Conservation (phyloP, 2,797 vertebrate genomes). For the Coilia nasus region DNA sequence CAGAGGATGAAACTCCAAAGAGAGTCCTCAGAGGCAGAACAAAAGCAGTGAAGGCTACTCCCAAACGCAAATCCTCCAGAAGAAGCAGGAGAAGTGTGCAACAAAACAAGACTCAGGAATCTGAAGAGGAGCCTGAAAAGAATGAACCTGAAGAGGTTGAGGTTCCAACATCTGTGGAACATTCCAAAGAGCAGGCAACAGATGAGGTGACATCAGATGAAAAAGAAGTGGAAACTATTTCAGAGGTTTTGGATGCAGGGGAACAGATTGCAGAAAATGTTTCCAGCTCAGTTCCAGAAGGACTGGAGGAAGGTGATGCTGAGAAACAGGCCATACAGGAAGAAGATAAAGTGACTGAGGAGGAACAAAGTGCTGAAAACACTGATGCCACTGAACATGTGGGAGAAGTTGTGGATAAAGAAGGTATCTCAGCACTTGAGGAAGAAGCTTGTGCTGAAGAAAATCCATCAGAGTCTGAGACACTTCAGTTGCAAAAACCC, state of each 20-base stretch:
- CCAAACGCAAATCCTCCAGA: constrained; percentile 72
- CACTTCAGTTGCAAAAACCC: neutral
- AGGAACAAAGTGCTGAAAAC: neutral
- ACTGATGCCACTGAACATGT: neutral
- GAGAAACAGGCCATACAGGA: neutral
- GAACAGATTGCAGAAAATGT: neutral
- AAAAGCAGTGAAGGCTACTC: constrained; percentile 73
- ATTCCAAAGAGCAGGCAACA: constrained; percentile 47
- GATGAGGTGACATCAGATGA: no score
- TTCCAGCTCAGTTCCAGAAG: neutral
- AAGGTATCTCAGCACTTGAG: neutral
- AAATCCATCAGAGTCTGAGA: neutral
- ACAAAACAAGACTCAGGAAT: no score
- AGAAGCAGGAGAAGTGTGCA: constrained; percentile 33
- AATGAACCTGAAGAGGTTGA: no score
- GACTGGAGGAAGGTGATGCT: neutral
- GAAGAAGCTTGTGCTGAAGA: neutral
- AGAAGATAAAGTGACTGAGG: neutral
- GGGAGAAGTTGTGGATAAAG: neutral
- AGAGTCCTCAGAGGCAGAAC: constrained; percentile 75
- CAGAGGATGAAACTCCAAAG: constrained; percentile 63
- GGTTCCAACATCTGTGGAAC: no score
- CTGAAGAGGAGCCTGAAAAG: no score
- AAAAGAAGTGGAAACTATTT: no score
- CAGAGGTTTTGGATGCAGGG: neutral